Evolutionary conservation across 2,797 vertebrate genomes (phyloP).

Genomic region (Eupleurogrammus muticus): DNA sequence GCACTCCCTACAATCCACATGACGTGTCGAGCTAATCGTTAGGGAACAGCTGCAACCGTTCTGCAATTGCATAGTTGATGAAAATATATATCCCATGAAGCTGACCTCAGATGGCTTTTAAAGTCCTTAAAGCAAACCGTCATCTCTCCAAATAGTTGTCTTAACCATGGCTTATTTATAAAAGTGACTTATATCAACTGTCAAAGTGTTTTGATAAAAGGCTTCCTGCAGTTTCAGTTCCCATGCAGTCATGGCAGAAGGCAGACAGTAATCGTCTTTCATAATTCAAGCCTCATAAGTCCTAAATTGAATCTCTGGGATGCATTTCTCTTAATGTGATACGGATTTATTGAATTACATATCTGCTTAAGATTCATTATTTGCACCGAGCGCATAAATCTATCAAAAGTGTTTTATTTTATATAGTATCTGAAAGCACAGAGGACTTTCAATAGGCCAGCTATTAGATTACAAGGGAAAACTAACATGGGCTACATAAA

Average conservation of each 20-base stretch:
- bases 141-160: conserved; percentile 41
- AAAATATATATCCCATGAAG: conserved; percentile 53
- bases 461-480: conserved; percentile 66
- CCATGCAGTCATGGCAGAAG: conserved; percentile 49
- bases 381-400: conserved; percentile 65
- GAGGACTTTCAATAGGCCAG: conserved; percentile 43
- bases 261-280: conserved; percentile 65
- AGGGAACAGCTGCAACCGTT: conserved; percentile 73
- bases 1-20: conserved; percentile 72
- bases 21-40: conserved; percentile 71
- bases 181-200: conserved; percentile 54
- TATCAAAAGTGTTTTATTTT: conserved; percentile 52
- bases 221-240: conserved; percentile 41
- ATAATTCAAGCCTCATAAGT: conserved; percentile 74
- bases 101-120: conserved; percentile 67
- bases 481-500: conserved; percentile 67
- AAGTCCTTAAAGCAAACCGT: conserved; percentile 56
- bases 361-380: conserved; percentile 75
- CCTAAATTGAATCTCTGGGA: conserved; percentile 71
- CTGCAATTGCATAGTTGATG: conserved; percentile 50
- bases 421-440: conserved; percentile 52
- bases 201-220: conserved; percentile 50
- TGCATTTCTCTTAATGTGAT: conserved; percentile 75
- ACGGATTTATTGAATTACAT: conserved; percentile 76
- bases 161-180: conserved; percentile 55